phyloP scores from a whole-genome alignment of 2,113 vertebrate species.

The Microtus oregoni region DNA sequence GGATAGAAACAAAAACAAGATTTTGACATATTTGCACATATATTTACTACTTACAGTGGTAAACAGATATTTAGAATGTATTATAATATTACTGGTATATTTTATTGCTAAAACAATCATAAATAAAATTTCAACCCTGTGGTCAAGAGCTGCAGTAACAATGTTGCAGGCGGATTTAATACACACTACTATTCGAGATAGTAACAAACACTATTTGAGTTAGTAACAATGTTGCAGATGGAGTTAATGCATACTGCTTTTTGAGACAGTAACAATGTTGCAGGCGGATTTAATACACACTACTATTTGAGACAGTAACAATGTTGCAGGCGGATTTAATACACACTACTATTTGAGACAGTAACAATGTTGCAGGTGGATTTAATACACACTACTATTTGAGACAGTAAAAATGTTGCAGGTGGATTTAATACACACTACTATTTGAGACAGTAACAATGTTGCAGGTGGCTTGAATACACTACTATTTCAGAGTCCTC shows the following conservation, averaged over 20 bases:
- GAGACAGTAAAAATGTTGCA: neutral
- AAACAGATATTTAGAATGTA: neutral
- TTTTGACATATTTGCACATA: neutral
- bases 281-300: neutral
- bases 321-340: too few relatives aligned
- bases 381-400: neutral
- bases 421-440: neutral
- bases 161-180: neutral
- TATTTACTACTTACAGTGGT: neutral
- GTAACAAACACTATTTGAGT: too few relatives aligned
- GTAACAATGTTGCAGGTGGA: too few relatives aligned
- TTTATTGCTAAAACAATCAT: constrained; percentile 49
- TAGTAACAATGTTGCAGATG: too few relatives aligned
- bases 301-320: neutral
- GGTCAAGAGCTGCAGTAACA: neutral
- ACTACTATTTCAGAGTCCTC: neutral
- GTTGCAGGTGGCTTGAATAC: neutral
- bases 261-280: too few relatives aligned
- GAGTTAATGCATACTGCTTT: too few relatives aligned
- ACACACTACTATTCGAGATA: neutral
- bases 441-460: neutral
- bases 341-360: too few relatives aligned
- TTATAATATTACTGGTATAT: neutral
- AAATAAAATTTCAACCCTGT: constrained; percentile 24
- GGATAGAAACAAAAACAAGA: constrained; percentile 46